Percentiles rank a stretch among this genome's conserved stretches.
These are phyloP conservation scores for Acropternis orthonyx DNA, from an alignment of 2,797 vertebrate species.

Conservation along the genomic window DNA sequence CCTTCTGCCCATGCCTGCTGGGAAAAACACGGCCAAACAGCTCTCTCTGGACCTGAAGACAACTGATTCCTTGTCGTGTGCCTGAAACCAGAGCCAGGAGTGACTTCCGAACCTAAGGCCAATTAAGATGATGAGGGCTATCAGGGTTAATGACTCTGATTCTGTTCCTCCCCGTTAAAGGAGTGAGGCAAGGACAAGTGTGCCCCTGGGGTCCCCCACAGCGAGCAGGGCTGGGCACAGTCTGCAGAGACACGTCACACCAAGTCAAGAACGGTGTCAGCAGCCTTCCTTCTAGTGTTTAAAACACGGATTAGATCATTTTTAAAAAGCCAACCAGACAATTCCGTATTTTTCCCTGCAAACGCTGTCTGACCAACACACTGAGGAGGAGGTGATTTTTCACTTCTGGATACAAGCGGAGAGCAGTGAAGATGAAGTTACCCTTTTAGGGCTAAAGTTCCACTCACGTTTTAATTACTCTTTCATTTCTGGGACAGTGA, in stretches of 20 bases:
- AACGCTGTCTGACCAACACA: neutral
- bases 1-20: neutral
- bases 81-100: neutral
- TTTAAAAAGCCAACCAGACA: too few relatives aligned
- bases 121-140: neutral
- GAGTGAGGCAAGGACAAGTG: neutral
- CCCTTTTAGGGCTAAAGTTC: neutral
- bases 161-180: rapidly evolving
- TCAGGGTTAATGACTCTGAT: neutral
- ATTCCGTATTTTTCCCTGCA: neutral
- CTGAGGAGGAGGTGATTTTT: neutral
- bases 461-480: neutral
- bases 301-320: neutral
- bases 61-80: too few relatives aligned
- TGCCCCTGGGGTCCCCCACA: too few relatives aligned
- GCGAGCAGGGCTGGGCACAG: neutral
- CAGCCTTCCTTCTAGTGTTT: neutral
- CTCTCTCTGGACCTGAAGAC: neutral
- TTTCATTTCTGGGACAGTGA: neutral
- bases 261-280: neutral
- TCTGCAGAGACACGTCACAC: neutral
- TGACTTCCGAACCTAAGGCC: neutral
- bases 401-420: neutral
- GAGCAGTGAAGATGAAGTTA: neutral
- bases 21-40: neutral